Percentiles rank a stretch among this genome's conserved stretches.
Evolutionary conservation across 2,888 invertebrate species (phyloP).

Genomic region (Tenthredo notha): DNA sequence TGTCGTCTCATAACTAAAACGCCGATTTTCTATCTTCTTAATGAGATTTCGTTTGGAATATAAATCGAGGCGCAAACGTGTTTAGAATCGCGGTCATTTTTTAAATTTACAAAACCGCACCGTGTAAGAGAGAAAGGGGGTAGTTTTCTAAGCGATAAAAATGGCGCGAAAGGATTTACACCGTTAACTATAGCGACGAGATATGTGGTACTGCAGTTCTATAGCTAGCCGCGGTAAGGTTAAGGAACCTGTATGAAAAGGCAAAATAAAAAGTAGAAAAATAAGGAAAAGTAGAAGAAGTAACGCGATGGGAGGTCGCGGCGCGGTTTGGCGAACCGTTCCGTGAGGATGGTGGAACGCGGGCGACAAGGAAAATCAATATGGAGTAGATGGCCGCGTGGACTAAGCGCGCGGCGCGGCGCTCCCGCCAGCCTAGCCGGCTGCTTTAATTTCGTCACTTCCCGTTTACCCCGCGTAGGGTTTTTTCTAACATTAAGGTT

Average conservation of each 20-base stretch:
- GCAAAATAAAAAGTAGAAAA: background rate
- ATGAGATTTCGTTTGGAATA: background rate
- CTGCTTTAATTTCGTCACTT: constrained; percentile 53
- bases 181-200: background rate
- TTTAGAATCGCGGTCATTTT: background rate
- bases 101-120: background rate
- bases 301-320: constrained; percentile 11
- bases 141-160: background rate
- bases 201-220: background rate
- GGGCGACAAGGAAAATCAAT: constrained; percentile 65
- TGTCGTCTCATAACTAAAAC: background rate
- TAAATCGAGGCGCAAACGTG: background rate
- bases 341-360: constrained; percentile 59
- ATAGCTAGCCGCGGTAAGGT: background rate
- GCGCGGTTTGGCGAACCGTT: constrained; percentile 69
- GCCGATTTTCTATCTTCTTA: background rate
- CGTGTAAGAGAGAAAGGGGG: background rate
- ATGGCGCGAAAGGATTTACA: background rate
- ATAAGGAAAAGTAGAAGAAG: background rate
- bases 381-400: constrained; percentile 64
- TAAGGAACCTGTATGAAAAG: background rate
- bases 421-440: constrained; percentile 57
- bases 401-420: constrained; percentile 61
- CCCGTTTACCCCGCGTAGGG: background rate
- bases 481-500: background rate